Percentiles rank a stretch among this genome's conserved stretches.
Conservation (phyloP, 2,797 vertebrate species). For the Carcharodon carcharias region DNA sequence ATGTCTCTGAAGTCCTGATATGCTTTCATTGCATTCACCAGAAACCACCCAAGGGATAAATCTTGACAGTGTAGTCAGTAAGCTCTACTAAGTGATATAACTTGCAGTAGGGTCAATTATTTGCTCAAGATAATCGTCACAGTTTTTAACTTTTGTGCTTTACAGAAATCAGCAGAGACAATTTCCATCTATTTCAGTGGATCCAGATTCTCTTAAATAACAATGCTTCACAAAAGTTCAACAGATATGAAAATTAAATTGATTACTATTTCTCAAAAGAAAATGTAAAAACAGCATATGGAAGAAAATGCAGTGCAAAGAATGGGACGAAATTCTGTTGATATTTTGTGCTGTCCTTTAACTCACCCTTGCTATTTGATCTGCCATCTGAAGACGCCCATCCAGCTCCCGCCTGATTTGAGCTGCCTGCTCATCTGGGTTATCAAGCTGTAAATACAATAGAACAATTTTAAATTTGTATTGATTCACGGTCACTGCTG, state of each 20-base stretch:
- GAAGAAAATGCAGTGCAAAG: neutral
- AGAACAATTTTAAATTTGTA: neutral
- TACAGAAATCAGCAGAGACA: neutral
- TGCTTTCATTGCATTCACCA: neutral
- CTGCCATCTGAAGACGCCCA: slow-evolving; percentile 96
- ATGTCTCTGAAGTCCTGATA: neutral
- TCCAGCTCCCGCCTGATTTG: slow-evolving; percentile 95
- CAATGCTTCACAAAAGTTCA: neutral
- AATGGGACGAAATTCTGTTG: neutral
- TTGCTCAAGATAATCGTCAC: neutral
- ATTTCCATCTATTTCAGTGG: neutral
- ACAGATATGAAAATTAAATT: neutral
- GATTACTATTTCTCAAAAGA: no score
- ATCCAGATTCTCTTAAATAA: neutral
- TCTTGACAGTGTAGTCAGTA: neutral
- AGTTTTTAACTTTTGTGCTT: neutral
- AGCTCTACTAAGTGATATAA: neutral
- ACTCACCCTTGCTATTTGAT: slow-evolving; percentile 92
- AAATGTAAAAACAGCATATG: neutral
- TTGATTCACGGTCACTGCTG: neutral
- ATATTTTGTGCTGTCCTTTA: neutral
- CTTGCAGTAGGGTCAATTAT: neutral
- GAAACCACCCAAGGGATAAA: neutral
- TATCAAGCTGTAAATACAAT: slow-evolving; percentile 75
- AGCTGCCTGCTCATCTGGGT: slow-evolving; percentile 93